Conservation (phyloP, 2,888 invertebrate genomes). For the Ectobius pallidus region DNA sequence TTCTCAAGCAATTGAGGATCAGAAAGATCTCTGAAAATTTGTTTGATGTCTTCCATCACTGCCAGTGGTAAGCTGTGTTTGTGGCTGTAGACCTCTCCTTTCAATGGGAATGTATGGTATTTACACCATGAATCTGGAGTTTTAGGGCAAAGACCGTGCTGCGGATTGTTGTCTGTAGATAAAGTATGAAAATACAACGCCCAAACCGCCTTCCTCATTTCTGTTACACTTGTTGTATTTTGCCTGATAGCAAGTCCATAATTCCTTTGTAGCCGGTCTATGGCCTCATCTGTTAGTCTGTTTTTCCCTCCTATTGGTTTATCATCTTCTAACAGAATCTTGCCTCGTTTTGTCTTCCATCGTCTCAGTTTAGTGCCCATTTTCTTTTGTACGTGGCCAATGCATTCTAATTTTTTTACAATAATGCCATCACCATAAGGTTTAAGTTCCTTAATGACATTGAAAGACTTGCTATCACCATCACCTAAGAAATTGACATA, state of each 20-base stretch:
- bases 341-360: background rate
- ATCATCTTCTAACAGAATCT: background rate
- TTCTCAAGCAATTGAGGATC: conserved; percentile 9
- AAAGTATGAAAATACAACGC: background rate
- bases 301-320: background rate
- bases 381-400: background rate
- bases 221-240: background rate
- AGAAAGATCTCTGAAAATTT: conserved; percentile 13
- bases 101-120: background rate
- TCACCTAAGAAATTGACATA: background rate
- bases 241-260: conserved; percentile 17
- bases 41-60: conserved; percentile 17
- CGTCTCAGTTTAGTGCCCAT: background rate
- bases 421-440: background rate
- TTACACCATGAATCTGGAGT: background rate
- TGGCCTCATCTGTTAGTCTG: background rate
- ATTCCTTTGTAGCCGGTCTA: background rate
- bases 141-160: background rate
- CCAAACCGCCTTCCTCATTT: background rate
- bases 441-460: background rate
- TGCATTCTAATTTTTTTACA: background rate
- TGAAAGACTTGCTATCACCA: conserved; percentile 8
- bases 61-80: background rate
- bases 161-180: background rate
- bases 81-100: background rate